Evolutionary conservation across 2,797 vertebrate species (phyloP).

Genomic region (Sebastes ruberrimus): DNA sequence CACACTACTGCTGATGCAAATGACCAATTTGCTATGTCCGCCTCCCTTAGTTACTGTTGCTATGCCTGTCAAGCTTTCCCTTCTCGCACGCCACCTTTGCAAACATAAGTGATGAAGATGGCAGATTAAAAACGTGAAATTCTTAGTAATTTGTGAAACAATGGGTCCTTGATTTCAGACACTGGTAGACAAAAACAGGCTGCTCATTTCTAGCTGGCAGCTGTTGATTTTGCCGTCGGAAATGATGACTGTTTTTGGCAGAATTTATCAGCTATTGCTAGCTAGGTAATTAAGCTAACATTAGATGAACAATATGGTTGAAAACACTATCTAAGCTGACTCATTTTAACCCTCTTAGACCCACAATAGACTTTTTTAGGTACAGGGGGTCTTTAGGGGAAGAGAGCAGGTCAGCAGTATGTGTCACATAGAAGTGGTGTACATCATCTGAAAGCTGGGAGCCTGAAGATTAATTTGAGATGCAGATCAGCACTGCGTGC

Average conservation of each 20-base stretch:
- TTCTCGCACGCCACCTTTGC: neutral
- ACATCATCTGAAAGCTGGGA: no score
- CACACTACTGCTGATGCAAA: neutral
- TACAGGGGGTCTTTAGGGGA: no score
- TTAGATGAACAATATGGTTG: neutral
- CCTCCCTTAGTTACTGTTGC: neutral
- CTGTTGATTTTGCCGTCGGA: neutral
- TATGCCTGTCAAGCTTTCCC: neutral
- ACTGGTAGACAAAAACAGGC: neutral
- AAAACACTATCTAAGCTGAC: neutral
- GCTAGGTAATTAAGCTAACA: neutral
- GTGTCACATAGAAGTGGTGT: no score
- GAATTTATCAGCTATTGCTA: neutral
- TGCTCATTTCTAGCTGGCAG: neutral
- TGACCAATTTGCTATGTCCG: neutral
- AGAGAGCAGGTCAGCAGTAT: no score
- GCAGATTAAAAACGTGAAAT: neutral
- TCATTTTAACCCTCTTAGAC: neutral
- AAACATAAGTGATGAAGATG: neutral
- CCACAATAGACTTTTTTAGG: no score
- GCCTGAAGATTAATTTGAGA: no score
- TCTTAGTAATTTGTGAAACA: neutral
- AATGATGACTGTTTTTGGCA: neutral
- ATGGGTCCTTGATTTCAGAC: neutral
- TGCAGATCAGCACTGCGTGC: accelerated